Base-by-base conservation (phyloP, 53 echinoderm and acorn worm species). In the Luidia sarsii region DNA sequence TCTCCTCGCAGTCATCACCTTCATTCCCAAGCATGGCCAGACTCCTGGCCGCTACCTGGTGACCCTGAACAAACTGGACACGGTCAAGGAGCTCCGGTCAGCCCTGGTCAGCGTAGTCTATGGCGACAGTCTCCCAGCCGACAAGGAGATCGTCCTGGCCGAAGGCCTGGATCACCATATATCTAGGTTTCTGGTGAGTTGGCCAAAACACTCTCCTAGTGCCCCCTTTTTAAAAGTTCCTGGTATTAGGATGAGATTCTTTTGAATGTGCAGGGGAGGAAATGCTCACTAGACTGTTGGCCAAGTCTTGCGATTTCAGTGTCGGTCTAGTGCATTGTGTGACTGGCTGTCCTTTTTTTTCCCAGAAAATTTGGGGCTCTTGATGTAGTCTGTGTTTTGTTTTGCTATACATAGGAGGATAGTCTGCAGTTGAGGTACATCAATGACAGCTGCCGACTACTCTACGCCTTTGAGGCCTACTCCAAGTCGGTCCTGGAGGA, bases 161-260 rank as follows among this genome's bases (percentile, higher is more conserved):
- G 97, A 97, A 55, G 97, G 88, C 3, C 74, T 97, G 18, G 93
- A 97, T 41, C 85, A 91, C 56, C 97, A 97, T 41, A 86, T 97
- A 67, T 93, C 97, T 7, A 91, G 88, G 65, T 81, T 97, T 29
- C 79, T 97, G 87, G 97, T 94, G 39, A 74, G 89, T 86, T 7
- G 11, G 46, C 33, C 21, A 5, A n/a, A n/a, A n/a, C n/a, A n/a
- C n/a, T n/a, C n/a, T n/a, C n/a, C n/a, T n/a, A n/a, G n/a, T n/a
- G n/a, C n/a, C n/a, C n/a, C n/a, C n/a, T n/a, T n/a, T n/a, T n/a
- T n/a, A n/a, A n/a, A n/a, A n/a, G n/a, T n/a, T n/a, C n/a, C n/a
- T n/a, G n/a, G n/a, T n/a, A n/a, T n/a, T n/a, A n/a, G n/a, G n/a
- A n/a, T n/a, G n/a, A n/a, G n/a, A n/a, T n/a, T n/a, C n/a, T n/a